These are phyloP conservation scores for Cyanoderma ruficeps DNA, from an alignment of 2,113 vertebrate genomes.

Conservation along the genomic window DNA sequence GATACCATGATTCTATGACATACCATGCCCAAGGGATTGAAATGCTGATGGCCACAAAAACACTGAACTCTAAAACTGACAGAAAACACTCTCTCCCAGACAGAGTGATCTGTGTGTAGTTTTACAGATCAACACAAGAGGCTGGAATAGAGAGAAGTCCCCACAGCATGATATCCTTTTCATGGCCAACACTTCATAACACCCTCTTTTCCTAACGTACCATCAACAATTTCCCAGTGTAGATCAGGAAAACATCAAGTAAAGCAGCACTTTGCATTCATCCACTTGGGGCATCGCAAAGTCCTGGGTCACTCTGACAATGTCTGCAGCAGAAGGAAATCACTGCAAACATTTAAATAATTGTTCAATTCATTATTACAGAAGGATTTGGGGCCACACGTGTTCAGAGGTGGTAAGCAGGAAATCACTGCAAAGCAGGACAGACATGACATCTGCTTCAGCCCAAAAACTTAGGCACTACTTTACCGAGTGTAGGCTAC, in stretches of 20 bases:
- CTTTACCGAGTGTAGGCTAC: not conserved
- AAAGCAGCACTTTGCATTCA: constrained; percentile 46
- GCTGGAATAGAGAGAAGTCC: not conserved
- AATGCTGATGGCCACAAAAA: not conserved
- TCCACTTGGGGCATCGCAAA: constrained; percentile 22
- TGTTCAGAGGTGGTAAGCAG: not conserved
- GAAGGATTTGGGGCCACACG: not conserved
- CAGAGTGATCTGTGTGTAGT: not conserved
- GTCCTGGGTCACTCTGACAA: constrained; percentile 23
- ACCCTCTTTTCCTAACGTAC: not conserved
- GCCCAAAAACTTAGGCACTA: not conserved
- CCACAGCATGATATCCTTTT: not conserved
- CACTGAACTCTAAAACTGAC: not conserved
- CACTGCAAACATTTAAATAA: constrained; percentile 50
- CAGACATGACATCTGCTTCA: not conserved
- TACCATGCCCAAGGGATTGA: not conserved
- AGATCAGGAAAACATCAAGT: constrained; percentile 1
- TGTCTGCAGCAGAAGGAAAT: constrained; percentile 46
- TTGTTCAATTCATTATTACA: not conserved
- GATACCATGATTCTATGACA: not conserved
- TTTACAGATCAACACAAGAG: not conserved
- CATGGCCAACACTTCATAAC: not conserved
- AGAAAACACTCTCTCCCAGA: not conserved
- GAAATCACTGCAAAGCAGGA: constrained; percentile 2
- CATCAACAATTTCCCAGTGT: constrained; percentile 13